Percentiles rank a stretch among this genome's conserved stretches.
These are phyloP conservation scores for Microchirus variegatus DNA, from an alignment of 2,797 vertebrate genomes.

Conservation along the genomic window DNA sequence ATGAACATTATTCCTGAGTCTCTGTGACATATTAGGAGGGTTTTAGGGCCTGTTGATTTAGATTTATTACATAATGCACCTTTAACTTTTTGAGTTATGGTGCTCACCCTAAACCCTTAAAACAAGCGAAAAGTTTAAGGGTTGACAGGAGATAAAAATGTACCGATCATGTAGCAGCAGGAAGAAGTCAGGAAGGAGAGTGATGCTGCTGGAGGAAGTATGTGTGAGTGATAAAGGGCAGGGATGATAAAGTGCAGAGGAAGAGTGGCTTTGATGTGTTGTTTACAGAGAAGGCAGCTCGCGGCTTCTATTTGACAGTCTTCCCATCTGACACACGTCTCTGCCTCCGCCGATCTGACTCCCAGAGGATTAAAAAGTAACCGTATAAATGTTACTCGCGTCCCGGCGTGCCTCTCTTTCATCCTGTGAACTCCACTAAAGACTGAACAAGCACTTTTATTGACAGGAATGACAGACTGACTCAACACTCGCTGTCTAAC, in stretches of 20 bases:
- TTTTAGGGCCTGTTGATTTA: no score
- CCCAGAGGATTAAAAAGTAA: constrained; percentile 50
- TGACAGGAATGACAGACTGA: constrained; percentile 31
- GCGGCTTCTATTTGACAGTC: constrained; percentile 40
- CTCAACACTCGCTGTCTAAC: not conserved
- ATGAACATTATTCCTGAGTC: no score
- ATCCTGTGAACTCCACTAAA: constrained; percentile 25
- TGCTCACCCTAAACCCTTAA: no score
- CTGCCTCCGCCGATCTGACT: constrained; percentile 30
- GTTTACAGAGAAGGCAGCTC: constrained; percentile 45
- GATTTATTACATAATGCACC: no score
- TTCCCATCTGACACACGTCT: constrained; percentile 37
- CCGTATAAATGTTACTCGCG: constrained; percentile 12
- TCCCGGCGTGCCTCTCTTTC: constrained; percentile 43
- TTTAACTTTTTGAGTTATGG: no score
- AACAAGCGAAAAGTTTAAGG: constrained; percentile 5
- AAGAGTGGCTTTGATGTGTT: constrained; percentile 58
- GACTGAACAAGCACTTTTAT: constrained; percentile 32
- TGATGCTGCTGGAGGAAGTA: constrained; percentile 23
- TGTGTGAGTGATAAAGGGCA: constrained; percentile 38
- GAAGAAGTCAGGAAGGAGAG: constrained; percentile 22
- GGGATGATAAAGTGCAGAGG: constrained; percentile 42
- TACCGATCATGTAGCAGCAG: constrained; percentile 4
- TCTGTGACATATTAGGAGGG: no score
- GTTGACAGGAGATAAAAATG: constrained; percentile 9